Percentiles rank a stretch among this genome's conserved stretches.
These are phyloP conservation scores for Popillia japonica DNA, from an alignment of 1,140 invertebrate species.

Conservation along the genomic window DNA sequence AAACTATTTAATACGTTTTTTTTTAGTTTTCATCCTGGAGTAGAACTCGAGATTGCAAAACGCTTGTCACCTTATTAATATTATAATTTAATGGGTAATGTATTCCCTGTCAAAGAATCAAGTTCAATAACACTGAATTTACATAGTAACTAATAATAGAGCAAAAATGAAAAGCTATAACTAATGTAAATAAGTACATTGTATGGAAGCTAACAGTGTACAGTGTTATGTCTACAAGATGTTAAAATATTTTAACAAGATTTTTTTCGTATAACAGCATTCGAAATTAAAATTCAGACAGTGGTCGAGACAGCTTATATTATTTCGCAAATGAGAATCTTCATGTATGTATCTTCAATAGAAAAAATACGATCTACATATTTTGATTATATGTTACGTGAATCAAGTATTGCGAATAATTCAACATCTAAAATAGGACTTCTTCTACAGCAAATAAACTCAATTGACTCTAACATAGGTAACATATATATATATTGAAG, in stretches of 20 bases:
- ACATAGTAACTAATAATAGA: conserved; percentile 30
- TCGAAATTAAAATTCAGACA: no score
- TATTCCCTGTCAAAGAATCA: conserved; percentile 6
- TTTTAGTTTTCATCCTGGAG: background rate
- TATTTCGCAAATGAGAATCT: background rate
- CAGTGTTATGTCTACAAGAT: conserved; percentile 14
- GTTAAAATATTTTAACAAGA: conserved; percentile 10
- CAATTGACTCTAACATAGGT: no score
- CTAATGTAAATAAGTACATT: background rate
- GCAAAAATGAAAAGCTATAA: conserved; percentile 6
- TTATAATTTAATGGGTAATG: conserved; percentile 17
- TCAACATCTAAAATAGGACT: no score
- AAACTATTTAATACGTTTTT: conserved; percentile 32
- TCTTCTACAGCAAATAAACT: no score
- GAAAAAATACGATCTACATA: no score
- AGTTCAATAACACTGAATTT: conserved; percentile 28
- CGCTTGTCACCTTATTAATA: conserved; percentile 33
- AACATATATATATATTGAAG: no score
- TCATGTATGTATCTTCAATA: no score
- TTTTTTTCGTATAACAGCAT: background rate
- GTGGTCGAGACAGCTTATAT: background rate
- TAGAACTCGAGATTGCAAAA: conserved; percentile 11
- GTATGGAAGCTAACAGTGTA: background rate
- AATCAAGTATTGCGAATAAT: no score
- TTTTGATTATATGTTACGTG: no score